A percentile compares a stretch with the other conserved stretches of the same genome.
Conservation (phyloP, 2,888 invertebrate species). For the Ecliptopera silaceata region DNA sequence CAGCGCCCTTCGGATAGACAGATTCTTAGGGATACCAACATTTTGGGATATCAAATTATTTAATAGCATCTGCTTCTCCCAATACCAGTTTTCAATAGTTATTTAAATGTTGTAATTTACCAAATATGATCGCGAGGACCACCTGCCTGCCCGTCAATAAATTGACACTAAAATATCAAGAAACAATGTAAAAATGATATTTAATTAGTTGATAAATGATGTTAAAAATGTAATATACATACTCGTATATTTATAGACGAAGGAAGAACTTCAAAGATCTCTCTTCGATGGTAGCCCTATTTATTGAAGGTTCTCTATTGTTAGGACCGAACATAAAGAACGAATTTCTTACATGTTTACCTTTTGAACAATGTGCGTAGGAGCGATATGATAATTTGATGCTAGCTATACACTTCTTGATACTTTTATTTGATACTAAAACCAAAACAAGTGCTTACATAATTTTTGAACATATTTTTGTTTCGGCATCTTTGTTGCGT, state of each 20-base stretch:
- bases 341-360: conserved; percentile 70
- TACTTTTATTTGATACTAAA: conserved; percentile 32
- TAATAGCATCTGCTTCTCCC: conserved; percentile 18
- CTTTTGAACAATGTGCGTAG: conserved; percentile 68
- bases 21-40: conserved; percentile 11
- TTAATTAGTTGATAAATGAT: no score
- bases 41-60: conserved; percentile 7
- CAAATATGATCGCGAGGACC: conserved; percentile 22
- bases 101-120: conserved; percentile 23
- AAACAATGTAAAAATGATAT: neutral
- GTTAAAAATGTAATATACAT: neutral
- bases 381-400: conserved; percentile 54
- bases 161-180: neutral
- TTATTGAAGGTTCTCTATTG: conserved; percentile 45
- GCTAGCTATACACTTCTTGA: conserved; percentile 43
- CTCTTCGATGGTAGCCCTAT: conserved; percentile 18
- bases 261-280: neutral
- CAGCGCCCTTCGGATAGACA: conserved; percentile 7
- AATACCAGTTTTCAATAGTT: conserved; percentile 14
- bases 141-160: conserved; percentile 45
- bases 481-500: no score
- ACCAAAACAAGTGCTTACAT: no score
- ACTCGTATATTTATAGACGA: no score
- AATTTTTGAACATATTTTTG: no score
- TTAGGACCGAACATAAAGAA: conserved; percentile 62